Evolutionary conservation across 2,888 invertebrate genomes (phyloP).

Genomic region (Philereme transversata): DNA sequence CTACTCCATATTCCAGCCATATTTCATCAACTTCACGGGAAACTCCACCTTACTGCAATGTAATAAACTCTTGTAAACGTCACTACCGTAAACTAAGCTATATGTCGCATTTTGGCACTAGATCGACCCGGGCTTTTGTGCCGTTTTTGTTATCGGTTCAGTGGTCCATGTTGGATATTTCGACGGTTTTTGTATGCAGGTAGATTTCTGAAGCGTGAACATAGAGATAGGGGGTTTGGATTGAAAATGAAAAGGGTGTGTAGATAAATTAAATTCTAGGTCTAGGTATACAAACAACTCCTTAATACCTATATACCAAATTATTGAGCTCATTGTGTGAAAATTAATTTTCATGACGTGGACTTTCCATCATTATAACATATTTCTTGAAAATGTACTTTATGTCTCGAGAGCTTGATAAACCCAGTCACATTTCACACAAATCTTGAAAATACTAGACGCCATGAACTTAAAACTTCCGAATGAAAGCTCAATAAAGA

Average conservation of each 20-base stretch:
- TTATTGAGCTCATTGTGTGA: not conserved
- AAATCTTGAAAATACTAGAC: not conserved
- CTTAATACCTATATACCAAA: not conserved
- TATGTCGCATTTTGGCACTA: conserved; percentile 35
- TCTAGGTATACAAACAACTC: not conserved
- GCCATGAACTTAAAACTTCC: conserved; percentile 5
- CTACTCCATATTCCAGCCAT: conserved; percentile 25
- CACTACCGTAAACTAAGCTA: conserved; percentile 13
- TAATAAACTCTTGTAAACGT: conserved; percentile 29
- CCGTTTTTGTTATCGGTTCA: conserved; percentile 49
- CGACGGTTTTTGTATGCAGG: conserved; percentile 41
- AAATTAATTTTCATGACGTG: not conserved
- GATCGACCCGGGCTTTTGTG: conserved; percentile 35
- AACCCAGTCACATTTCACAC: conserved; percentile 3
- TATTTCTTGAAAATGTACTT: not conserved
- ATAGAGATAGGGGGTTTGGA: conserved; percentile 37
- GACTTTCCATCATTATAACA: no score
- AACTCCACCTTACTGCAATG: conserved; percentile 22
- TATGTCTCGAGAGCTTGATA: not conserved
- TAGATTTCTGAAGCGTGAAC: conserved; percentile 41
- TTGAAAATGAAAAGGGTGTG: conserved; percentile 23
- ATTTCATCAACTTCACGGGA: conserved; percentile 14
- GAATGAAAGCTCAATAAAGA: conserved; percentile 19
- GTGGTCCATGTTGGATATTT: conserved; percentile 44
- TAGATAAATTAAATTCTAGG: not conserved